Evolutionary conservation across 2,113 vertebrate genomes (phyloP).

Genomic region (Cebidichthys violaceus): DNA sequence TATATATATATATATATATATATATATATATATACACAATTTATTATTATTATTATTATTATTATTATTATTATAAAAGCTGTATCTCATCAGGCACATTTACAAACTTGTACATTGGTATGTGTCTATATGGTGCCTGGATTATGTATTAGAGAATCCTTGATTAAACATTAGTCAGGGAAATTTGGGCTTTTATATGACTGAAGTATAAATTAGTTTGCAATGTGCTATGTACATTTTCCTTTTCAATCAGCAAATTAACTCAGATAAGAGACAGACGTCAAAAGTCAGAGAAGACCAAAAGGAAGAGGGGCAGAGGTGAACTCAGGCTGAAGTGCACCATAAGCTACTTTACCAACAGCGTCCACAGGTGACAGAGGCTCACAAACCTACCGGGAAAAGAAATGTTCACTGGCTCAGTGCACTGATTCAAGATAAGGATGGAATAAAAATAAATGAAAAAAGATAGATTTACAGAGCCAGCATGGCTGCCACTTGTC

Average conservation of each 20-base stretch:
- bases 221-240: neutral
- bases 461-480: neutral
- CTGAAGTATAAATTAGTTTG: neutral
- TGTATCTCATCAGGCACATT: neutral
- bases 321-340: neutral
- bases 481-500: neutral
- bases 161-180: neutral
- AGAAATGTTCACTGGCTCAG: neutral
- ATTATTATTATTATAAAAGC: neutral
- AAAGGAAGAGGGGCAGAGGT: neutral
- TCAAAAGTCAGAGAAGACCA: conserved; percentile 8
- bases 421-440: neutral
- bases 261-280: neutral
- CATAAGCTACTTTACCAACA: conserved; percentile 45
- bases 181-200: neutral
- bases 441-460: neutral
- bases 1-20: too few relatives aligned
- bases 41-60: too few relatives aligned
- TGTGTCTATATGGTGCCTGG: neutral
- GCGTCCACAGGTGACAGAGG: conserved; percentile 1
- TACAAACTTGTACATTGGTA: neutral
- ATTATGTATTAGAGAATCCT: neutral
- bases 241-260: neutral
- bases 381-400: neutral
- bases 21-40: too few relatives aligned